Conservation (phyloP, 2,888 invertebrate genomes). For the Nesidiocoris tenuis region DNA sequence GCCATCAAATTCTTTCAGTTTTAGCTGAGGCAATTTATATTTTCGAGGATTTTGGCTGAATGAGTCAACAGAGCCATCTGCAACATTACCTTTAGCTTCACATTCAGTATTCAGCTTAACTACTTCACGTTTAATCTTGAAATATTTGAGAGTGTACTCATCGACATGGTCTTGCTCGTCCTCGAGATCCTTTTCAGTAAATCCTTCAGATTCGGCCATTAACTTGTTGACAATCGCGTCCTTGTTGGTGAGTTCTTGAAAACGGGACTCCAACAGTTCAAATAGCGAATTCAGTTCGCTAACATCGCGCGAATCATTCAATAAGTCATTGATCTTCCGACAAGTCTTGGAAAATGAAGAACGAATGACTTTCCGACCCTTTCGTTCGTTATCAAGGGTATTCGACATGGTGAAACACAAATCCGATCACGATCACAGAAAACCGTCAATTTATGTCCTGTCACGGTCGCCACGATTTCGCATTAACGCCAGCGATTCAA, state of each 20-base stretch:
- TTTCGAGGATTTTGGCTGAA: not conserved
- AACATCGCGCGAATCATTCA: not conserved
- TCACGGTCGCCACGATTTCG: no score
- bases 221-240: not conserved
- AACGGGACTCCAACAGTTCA: not conserved
- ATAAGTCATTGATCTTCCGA: not conserved
- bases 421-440: not conserved
- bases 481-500: no score
- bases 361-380: not conserved
- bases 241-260: not conserved
- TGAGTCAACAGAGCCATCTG: not conserved
- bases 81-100: not conserved
- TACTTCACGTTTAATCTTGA: not conserved
- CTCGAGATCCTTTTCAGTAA: not conserved
- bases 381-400: not conserved
- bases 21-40: not conserved
- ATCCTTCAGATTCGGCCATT: not conserved
- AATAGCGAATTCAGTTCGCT: not conserved
- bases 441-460: no score
- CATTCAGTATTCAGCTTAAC: not conserved
- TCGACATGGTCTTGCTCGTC: not conserved
- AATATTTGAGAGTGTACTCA: not conserved
- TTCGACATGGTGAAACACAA: not conserved
- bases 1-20: conserved; percentile 30
- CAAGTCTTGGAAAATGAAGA: not conserved